These are phyloP conservation scores for Clarias batrachus DNA, from an alignment of 2,113 vertebrate species.

Conservation along the genomic window DNA sequence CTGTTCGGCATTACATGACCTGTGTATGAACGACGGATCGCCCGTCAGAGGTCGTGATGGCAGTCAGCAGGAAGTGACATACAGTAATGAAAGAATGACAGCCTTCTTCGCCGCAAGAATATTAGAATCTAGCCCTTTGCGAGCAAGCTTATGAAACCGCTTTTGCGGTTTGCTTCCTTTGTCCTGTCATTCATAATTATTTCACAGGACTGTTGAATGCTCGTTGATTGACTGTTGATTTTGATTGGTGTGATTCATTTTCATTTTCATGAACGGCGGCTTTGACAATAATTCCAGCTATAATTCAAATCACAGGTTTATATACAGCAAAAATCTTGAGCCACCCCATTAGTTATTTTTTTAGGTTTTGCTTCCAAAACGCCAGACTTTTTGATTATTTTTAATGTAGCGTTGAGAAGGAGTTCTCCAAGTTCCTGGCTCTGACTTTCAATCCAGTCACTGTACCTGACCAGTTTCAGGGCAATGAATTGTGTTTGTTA, in stretches of 20 bases:
- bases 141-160: not conserved
- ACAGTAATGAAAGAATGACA: not conserved
- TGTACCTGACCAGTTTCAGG: too few species aligned
- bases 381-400: too few species aligned
- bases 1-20: not conserved
- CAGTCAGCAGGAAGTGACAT: not conserved
- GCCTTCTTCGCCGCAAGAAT: not conserved
- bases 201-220: not conserved
- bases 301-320: not conserved
- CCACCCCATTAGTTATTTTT: too few species aligned
- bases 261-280: too few species aligned
- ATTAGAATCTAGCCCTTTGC: not conserved
- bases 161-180: not conserved
- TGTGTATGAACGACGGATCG: not conserved
- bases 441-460: too few species aligned
- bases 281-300: not conserved
- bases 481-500: too few species aligned
- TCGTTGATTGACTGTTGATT: not conserved
- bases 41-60: conserved; percentile 1
- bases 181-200: not conserved
- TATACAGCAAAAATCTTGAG: too few species aligned
- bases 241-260: not conserved
- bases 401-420: too few species aligned
- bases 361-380: too few species aligned
- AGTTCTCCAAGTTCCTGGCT: too few species aligned